Base-by-base conservation (phyloP, 2,888 invertebrate species). In the Sceliomorpha sp. region DNA sequence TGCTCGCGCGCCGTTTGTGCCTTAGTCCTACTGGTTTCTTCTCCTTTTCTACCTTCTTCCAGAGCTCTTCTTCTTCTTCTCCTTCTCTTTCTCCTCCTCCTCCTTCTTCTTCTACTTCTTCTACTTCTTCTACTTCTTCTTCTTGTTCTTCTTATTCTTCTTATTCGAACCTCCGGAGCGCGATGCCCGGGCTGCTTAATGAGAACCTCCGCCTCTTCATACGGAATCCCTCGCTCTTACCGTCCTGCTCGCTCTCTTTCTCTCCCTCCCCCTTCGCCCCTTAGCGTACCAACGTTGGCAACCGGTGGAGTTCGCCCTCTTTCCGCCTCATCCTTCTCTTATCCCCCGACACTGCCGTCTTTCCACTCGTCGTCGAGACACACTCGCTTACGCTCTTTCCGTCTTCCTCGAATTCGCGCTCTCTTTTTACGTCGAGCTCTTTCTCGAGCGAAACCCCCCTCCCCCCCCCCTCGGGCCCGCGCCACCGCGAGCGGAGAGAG, bases 151-250 rank as follows among this genome's bases (percentile, higher is more conserved):
- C 51, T 47, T 47, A 34, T 81, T 80, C 80, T 83, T 82, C 84
- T 85, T 84, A 84, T 83, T 82, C 78, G 77, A 82, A 79, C 79
- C 78, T 70, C 75, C 74, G 75, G 78, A 80, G 80, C 77, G 78
- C 80, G 83, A 79, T 83, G 83, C 87, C 86, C 84, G 86, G 87
- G 86, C 85, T 87, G 86, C 87, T 88, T 88, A 88, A 87, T 88
- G 88, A 87, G 88, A 87, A 86, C 85, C 85, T 78, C 83, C 85
- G 77, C 79, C 84, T 76, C 79, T 74, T 75, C 77, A 69, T 74
- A 70, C 77, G 75, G 59, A 72, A 47, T 59, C 70, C 59, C 64
- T 48, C 70, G 42, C 31, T 40, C 51, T 39, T 45, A 48, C 60
- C 58, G 55, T 37, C 68, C 62, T 59, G 40, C 55, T 45, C 53